Base-by-base conservation (phyloP, 2,888 invertebrate genomes). In the Conomelus anceps region DNA sequence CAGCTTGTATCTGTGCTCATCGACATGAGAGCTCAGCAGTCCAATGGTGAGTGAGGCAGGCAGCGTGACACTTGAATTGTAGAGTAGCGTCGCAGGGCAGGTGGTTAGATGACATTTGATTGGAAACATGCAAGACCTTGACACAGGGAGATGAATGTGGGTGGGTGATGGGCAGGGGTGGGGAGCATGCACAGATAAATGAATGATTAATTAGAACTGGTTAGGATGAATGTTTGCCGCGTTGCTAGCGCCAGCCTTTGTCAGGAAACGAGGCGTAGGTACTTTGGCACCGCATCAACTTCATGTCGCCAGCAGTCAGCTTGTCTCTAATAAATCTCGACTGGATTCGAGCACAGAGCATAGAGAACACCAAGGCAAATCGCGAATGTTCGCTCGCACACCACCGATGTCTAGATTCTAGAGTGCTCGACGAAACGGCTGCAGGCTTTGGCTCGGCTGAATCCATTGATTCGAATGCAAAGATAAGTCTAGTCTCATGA, bases 281-380 rank as follows among this genome's bases (percentile, higher is more conserved):
- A 13, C 63, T 26, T 86, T 86, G 86, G 86, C 86, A 86, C 24
- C 26, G 86, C 24, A 22, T 86, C 86, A 86, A 86, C 86, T 29
- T 29, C 24, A 23, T 86, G 86, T 86, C 86, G 24, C 29, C 86
- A 11, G 29, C 24, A 86, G 26, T 86, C 86, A 86, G 63, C 63
- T 63, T 63, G 63, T 63, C 63, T 63, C 63, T 13, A 63, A 63
- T 63, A 63, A 63, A 63, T 63, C 63, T 63, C 63, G 63, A 63
- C n/a, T 63, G 63, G 63, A 1, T 63, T 26, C 26, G 26, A 26
- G 26, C 26, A 26, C 26, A 13, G n/a, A 20, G 63, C 63, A 63
- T n/a, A 20, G 63, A 63, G 63, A 7, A 11, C 4, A 11, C 11
- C 26, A 26, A 26, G 26, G 6, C 26, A 11, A 26, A 26, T 26